phyloP scores from a whole-genome alignment of 2,113 vertebrate genomes.

The Petrocephalus zakoni region DNA sequence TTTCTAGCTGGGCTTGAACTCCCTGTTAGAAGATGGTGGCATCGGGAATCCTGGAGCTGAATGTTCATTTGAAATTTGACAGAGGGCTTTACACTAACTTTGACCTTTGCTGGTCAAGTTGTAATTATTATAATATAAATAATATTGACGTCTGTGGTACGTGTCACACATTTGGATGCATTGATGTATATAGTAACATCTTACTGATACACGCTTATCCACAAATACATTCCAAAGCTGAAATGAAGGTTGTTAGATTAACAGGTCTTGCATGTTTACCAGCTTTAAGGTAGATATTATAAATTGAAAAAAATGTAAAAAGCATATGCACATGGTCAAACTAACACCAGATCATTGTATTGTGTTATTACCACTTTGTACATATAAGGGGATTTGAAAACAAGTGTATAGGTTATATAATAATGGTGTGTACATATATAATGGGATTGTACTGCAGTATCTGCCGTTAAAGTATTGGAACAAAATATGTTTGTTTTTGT shows the following conservation, averaged over 20 bases:
- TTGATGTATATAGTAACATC: neutral
- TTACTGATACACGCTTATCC: neutral
- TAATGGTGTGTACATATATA: conserved; percentile 14
- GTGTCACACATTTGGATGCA: neutral
- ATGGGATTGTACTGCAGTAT: neutral
- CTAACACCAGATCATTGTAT: neutral
- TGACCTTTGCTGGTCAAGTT: conserved; percentile 45
- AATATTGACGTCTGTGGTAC: conserved; percentile 26
- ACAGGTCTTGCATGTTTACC: neutral
- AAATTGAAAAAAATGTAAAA: neutral
- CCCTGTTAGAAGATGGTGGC: neutral
- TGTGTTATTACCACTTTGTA: neutral
- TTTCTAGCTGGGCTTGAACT: neutral
- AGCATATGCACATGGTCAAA: neutral
- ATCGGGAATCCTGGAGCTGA: conserved; percentile 49
- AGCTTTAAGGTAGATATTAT: neutral
- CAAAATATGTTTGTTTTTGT: conserved; percentile 9
- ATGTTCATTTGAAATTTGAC: conserved; percentile 58
- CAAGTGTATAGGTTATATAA: neutral
- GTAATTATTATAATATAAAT: conserved; percentile 29
- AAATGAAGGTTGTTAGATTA: neutral
- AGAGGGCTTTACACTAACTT: conserved; percentile 59
- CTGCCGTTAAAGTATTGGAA: neutral
- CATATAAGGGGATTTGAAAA: neutral
- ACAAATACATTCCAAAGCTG: neutral